phyloP scores from a whole-genome alignment of 2,888 invertebrate genomes.

The Chrysomela aeneicollis region DNA sequence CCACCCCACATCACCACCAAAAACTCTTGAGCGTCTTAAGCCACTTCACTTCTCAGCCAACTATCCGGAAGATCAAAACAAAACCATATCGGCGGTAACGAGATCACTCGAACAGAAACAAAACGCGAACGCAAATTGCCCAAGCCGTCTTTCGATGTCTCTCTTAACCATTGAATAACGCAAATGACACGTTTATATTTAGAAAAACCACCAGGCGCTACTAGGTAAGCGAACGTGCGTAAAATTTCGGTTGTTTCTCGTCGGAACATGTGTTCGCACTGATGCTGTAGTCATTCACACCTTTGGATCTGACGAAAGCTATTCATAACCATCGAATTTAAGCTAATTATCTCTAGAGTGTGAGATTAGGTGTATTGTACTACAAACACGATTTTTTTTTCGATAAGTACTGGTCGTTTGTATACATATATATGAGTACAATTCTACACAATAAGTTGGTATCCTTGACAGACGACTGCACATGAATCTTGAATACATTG shows the following conservation, averaged over 20 bases:
- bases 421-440: too few species aligned
- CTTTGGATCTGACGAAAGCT: background rate
- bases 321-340: background rate
- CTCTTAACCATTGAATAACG: background rate
- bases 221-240: background rate
- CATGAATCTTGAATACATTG: background rate
- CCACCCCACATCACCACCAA: background rate
- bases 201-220: background rate
- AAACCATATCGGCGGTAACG: too few species aligned
- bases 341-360: background rate
- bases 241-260: background rate
- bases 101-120: too few species aligned
- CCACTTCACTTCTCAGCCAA: too few species aligned
- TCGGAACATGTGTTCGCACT: background rate
- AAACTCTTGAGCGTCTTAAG: too few species aligned
- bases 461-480: background rate
- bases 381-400: background rate
- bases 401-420: background rate
- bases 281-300: background rate
- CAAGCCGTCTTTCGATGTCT: background rate
- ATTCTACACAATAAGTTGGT: constrained; percentile 4
- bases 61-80: too few species aligned
- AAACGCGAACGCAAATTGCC: background rate
- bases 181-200: constrained; percentile 6
- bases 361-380: constrained; percentile 2